Conservation (phyloP, 2,113 vertebrate species). For the Turdus rufiventris region DNA sequence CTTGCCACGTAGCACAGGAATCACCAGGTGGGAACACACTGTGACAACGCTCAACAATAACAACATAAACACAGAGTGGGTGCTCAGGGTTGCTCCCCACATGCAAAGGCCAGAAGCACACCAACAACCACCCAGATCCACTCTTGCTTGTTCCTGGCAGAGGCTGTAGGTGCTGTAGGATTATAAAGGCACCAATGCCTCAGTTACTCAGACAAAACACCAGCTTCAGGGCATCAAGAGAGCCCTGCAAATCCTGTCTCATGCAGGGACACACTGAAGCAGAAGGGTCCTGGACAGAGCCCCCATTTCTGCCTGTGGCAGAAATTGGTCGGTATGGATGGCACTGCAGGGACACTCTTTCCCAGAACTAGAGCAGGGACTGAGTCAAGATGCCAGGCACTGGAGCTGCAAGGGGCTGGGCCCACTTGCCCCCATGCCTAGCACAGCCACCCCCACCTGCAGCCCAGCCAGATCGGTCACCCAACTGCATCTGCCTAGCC, state of each 20-base stretch:
- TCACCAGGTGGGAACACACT: not conserved
- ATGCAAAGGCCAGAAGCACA: not conserved
- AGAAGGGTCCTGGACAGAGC: not conserved
- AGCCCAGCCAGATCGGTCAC: not conserved
- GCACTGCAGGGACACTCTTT: not conserved
- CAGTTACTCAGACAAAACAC: not conserved
- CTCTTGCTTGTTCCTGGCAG: too few relatives aligned
- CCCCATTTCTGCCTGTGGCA: not conserved
- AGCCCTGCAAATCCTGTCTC: too few relatives aligned
- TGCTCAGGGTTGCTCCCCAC: not conserved
- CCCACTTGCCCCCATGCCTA: not conserved
- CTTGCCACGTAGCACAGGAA: not conserved
- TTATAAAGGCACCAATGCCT: not conserved
- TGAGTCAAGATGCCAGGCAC: fast-evolving
- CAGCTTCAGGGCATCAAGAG: not conserved
- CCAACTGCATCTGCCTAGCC: not conserved
- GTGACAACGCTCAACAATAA: not conserved
- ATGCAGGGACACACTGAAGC: fast-evolving
- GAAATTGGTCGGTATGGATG: fast-evolving
- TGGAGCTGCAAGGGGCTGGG: not conserved
- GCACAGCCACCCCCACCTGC: not conserved
- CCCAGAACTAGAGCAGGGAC: not conserved
- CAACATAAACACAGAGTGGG: not conserved
- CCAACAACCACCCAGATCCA: not conserved
- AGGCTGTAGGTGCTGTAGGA: not conserved